Percentiles rank a stretch among this genome's conserved stretches.
Evolutionary conservation across 2,113 vertebrate genomes (phyloP).

Genomic region (Bubo bubo): DNA sequence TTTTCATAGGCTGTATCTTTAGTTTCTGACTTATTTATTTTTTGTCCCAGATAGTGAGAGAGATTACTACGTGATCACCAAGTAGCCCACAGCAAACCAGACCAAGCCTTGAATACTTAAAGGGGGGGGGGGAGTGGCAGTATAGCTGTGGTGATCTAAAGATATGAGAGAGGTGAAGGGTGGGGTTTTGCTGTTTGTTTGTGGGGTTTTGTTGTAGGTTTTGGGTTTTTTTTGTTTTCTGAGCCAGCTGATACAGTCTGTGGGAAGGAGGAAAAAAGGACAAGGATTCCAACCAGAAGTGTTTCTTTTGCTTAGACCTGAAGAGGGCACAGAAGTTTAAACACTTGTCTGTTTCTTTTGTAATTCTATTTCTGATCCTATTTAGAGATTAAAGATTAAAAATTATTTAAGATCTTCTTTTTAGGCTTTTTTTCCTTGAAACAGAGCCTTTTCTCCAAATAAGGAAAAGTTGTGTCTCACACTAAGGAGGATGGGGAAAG

Average conservation of each 20-base stretch:
- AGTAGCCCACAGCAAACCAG: neutral
- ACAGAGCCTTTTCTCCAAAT: neutral
- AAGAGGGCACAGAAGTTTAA: neutral
- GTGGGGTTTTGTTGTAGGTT: fast-evolving
- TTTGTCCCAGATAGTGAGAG: neutral
- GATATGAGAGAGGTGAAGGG: neutral
- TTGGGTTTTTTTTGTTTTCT: neutral
- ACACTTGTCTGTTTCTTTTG: neutral
- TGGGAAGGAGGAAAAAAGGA: neutral
- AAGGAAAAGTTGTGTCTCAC: neutral
- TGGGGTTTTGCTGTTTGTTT: neutral
- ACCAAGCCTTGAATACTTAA: neutral
- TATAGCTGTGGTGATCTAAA: neutral
- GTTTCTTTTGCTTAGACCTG: neutral
- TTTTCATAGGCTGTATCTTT: neutral
- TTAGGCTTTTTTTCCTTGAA: neutral
- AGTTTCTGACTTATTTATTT: neutral
- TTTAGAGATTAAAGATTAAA: neutral
- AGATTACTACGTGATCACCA: neutral
- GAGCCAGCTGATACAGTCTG: neutral
- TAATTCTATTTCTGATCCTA: neutral
- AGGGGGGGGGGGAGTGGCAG: neutral
- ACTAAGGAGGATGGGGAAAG: neutral
- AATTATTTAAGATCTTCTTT: neutral
- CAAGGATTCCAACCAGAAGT: neutral